Conservation (phyloP, 2,888 invertebrate species). For the Coelopa pilipes region DNA sequence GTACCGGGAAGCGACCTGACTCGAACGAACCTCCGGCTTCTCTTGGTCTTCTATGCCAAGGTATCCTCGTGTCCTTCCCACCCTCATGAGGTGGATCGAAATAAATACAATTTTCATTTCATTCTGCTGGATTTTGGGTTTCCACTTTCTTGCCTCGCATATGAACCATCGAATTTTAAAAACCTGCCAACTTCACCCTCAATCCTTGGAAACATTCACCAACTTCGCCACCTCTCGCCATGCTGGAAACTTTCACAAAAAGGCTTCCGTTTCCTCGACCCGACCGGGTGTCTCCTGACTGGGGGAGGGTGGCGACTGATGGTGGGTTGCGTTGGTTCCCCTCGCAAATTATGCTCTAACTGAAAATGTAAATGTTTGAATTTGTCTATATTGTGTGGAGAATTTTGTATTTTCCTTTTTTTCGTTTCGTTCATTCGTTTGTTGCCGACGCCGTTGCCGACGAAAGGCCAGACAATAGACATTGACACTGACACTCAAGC, state of each 20-base stretch:
- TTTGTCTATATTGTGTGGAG: constrained; percentile 3
- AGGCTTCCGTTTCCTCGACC: too few species aligned
- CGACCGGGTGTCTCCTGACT: background rate
- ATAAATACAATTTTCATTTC: too few species aligned
- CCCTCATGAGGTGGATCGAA: too few species aligned
- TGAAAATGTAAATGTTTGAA: constrained; percentile 40
- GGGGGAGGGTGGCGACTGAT: background rate
- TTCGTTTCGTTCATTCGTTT: background rate
- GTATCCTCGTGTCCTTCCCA: background rate
- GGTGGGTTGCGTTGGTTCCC: background rate
- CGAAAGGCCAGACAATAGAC: constrained; percentile 37
- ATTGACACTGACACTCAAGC: constrained; percentile 39
- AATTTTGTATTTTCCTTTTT: background rate
- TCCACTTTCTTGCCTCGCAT: too few species aligned
- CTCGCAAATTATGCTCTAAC: constrained; percentile 4
- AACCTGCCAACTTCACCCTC: too few species aligned
- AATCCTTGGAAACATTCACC: too few species aligned
- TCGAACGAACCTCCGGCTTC: background rate
- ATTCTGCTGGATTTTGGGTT: too few species aligned
- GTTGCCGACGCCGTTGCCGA: constrained; percentile 19
- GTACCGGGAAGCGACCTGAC: constrained; percentile 19
- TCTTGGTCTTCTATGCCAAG: background rate
- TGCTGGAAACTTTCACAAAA: too few species aligned
- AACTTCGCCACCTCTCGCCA: too few species aligned
- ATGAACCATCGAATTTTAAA: too few species aligned